These are phyloP conservation scores for Crax fasciolata DNA, from an alignment of 2,797 vertebrate species.

Conservation along the genomic window DNA sequence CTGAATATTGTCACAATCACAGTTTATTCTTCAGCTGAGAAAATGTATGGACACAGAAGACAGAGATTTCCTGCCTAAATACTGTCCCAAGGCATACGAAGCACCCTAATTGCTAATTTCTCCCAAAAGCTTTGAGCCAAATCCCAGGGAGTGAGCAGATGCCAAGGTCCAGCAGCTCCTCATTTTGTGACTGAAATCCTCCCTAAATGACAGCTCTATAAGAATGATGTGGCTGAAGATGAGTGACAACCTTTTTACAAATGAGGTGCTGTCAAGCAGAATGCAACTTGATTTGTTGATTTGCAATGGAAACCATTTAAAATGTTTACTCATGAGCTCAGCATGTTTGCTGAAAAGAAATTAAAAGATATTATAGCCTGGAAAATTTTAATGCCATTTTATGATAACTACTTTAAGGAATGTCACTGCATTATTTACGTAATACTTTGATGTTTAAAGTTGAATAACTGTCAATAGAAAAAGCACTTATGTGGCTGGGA, in stretches of 20 bases:
- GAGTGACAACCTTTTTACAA: slow-evolving; percentile 27
- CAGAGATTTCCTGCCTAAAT: slow-evolving; percentile 11
- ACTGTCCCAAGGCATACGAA: background rate
- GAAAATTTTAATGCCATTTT: slow-evolving; percentile 16
- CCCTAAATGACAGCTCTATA: background rate
- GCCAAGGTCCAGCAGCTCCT: background rate
- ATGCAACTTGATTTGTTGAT: slow-evolving; percentile 26
- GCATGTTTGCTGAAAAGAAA: slow-evolving; percentile 17
- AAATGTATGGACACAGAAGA: background rate
- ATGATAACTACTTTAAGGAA: background rate
- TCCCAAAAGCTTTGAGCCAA: background rate
- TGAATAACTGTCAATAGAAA: background rate
- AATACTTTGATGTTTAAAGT: slow-evolving; percentile 1
- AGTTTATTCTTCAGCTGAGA: background rate
- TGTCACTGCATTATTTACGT: background rate
- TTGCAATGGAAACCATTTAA: background rate
- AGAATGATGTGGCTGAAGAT: background rate
- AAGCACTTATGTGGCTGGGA: background rate
- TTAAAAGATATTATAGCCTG: background rate
- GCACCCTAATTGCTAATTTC: background rate
- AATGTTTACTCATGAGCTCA: slow-evolving; percentile 37
- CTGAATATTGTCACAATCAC: background rate
- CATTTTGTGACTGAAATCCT: background rate
- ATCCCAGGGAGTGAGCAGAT: background rate
- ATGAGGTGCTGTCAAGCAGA: slow-evolving; percentile 22